phyloP scores from a whole-genome alignment of 1,140 invertebrate species.

The Diuraphis noxia region DNA sequence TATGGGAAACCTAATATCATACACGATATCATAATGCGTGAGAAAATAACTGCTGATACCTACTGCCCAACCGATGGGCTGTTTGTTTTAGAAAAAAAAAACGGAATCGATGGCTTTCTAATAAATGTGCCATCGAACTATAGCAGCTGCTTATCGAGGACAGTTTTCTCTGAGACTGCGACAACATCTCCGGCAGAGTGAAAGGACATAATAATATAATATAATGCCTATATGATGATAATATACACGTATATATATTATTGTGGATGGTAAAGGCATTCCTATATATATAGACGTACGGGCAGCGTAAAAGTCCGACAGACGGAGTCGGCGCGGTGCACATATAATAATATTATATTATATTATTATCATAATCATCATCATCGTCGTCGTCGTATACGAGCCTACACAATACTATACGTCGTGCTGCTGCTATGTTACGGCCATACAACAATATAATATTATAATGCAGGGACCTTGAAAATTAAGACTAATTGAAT shows the following conservation, averaged over 20 bases:
- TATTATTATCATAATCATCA: neutral
- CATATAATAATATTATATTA: too few relatives aligned
- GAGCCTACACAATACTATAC: slow-evolving; percentile 26
- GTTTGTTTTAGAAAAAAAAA: neutral
- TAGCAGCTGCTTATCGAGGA: neutral
- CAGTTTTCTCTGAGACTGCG: slow-evolving; percentile 5
- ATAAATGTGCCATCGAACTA: neutral
- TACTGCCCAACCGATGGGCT: neutral
- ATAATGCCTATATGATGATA: too few relatives aligned
- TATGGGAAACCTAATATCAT: neutral
- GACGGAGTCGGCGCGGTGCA: neutral
- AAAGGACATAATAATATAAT: neutral
- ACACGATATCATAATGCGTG: neutral
- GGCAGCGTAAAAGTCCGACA: neutral
- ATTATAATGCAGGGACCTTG: slow-evolving; percentile 8
- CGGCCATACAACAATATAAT: neutral
- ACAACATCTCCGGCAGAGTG: neutral
- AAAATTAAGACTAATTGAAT: slow-evolving; percentile 52
- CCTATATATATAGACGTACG: neutral
- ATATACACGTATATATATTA: neutral
- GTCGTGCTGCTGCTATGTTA: neutral
- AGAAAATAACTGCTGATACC: neutral
- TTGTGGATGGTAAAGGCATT: neutral
- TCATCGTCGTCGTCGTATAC: too few relatives aligned
- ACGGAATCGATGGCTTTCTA: neutral